Percentiles rank a stretch among this genome's conserved stretches.
Conservation (phyloP, 2,797 vertebrate species). For the Thunnus albacares region DNA sequence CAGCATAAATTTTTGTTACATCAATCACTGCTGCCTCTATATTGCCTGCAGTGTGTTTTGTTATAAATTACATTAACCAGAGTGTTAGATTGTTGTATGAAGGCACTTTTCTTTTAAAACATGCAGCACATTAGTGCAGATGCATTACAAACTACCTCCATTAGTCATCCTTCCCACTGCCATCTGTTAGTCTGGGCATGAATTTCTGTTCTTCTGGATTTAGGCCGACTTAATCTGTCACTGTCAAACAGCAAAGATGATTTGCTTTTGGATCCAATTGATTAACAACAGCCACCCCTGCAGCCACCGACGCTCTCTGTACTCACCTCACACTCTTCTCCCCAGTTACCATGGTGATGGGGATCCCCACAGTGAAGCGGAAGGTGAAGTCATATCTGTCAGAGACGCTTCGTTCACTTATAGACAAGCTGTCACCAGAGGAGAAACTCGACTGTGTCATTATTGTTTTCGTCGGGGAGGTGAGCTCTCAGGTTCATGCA, state of each 20-base stretch:
- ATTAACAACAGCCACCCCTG: slow-evolving; percentile 20
- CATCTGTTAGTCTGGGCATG: slow-evolving; percentile 60
- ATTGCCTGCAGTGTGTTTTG: background rate
- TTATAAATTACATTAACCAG: background rate
- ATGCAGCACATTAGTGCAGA: background rate
- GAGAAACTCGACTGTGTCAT: slow-evolving; percentile 98
- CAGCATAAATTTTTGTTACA: background rate
- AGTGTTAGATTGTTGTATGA: background rate
- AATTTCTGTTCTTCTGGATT: slow-evolving; percentile 32
- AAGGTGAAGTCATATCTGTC: slow-evolving; percentile 98
- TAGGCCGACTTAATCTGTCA: slow-evolving; percentile 28
- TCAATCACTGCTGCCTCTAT: background rate
- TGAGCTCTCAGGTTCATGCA: slow-evolving; percentile 78
- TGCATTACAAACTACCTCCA: slow-evolving; percentile 23
- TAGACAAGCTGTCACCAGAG: slow-evolving; percentile 96
- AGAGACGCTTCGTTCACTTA: slow-evolving; percentile 96
- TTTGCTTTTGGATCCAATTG: slow-evolving; percentile 22
- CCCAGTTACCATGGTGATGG: slow-evolving; percentile 99
- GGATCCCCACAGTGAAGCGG: slow-evolving; percentile 98
- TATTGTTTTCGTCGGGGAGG: slow-evolving; percentile 98
- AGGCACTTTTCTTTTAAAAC: slow-evolving; percentile 1
- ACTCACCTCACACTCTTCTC: slow-evolving; percentile 56
- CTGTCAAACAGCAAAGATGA: slow-evolving; percentile 23
- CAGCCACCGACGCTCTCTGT: background rate
- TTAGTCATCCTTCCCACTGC: slow-evolving; percentile 48